Conservation (phyloP, 2,888 invertebrate genomes). For the Sesamia inferens region DNA sequence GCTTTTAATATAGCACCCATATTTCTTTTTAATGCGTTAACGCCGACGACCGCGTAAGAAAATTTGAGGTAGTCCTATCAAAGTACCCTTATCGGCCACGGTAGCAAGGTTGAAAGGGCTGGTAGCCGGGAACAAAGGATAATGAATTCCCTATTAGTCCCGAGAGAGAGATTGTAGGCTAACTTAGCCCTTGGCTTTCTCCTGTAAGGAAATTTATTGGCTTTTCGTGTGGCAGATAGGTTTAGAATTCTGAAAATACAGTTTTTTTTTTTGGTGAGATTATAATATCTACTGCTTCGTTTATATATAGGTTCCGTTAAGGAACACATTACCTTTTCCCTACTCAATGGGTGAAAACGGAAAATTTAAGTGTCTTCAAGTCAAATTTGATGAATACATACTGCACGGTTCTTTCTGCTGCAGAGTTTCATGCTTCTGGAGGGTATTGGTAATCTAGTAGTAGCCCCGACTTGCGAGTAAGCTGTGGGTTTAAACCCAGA, state of each 20-base stretch:
- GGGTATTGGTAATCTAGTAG: too few species aligned
- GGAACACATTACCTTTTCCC: too few species aligned
- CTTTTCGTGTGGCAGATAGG: slow-evolving; percentile 15
- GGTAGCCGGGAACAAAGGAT: slow-evolving; percentile 64
- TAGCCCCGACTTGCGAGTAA: too few species aligned
- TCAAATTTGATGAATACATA: too few species aligned
- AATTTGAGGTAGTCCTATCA: slow-evolving; percentile 57
- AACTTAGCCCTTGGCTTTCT: slow-evolving; percentile 59
- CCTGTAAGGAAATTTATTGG: slow-evolving; percentile 60
- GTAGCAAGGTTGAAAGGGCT: slow-evolving; percentile 55
- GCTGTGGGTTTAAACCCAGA: too few species aligned
- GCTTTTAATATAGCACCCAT: slow-evolving; percentile 35
- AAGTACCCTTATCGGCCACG: slow-evolving; percentile 52
- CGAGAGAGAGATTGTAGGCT: slow-evolving; percentile 59
- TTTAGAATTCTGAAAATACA: background rate
- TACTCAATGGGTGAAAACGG: too few species aligned
- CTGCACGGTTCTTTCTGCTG: too few species aligned
- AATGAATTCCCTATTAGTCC: slow-evolving; percentile 72
- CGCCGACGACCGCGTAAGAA: slow-evolving; percentile 45
- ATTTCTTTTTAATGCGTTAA: slow-evolving; percentile 49
- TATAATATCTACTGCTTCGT: too few species aligned
- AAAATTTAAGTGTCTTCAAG: too few species aligned
- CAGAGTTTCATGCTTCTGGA: too few species aligned
- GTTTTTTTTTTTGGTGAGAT: background rate
- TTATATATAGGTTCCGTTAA: too few species aligned